These are phyloP conservation scores for Lepidochrysops patricia DNA, from an alignment of 2,888 invertebrate species.

Conservation along the genomic window DNA sequence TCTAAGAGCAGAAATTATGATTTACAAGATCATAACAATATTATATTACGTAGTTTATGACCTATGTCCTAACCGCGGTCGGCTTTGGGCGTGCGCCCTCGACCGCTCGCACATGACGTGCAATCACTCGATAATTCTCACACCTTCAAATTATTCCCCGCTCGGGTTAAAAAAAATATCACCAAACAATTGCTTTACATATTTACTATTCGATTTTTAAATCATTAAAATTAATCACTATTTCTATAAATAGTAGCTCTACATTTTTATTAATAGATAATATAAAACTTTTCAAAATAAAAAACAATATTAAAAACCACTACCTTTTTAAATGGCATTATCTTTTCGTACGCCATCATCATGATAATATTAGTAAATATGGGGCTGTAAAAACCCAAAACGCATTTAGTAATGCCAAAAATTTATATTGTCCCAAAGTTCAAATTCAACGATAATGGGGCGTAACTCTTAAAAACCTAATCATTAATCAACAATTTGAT, in stretches of 20 bases:
- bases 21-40: constrained; percentile 2
- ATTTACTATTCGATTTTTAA: constrained; percentile 28
- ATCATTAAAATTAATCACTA: constrained; percentile 10
- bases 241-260: constrained; percentile 9
- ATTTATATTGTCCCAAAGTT: constrained; percentile 57
- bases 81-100: not conserved
- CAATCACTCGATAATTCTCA: not conserved
- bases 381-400: constrained; percentile 62
- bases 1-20: constrained; percentile 10
- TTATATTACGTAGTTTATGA: not conserved
- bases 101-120: not conserved
- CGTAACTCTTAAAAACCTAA: constrained; percentile 62
- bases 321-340: constrained; percentile 13
- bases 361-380: constrained; percentile 35
- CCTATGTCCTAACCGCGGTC: not conserved
- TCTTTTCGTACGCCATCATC: constrained; percentile 23
- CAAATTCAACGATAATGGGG: constrained; percentile 49
- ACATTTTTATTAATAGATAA: constrained; percentile 2
- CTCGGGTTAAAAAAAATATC: constrained; percentile 12
- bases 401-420: constrained; percentile 41
- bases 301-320: constrained; percentile 7
- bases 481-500: constrained; percentile 47
- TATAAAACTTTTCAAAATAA: constrained; percentile 12
- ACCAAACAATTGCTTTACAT: constrained; percentile 33
- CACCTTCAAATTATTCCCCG: not conserved